A percentile compares a stretch with the other conserved stretches of the same genome.
Evolutionary conservation across 2,113 vertebrate genomes (phyloP).

Genomic region (Mirounga angustirostris): DNA sequence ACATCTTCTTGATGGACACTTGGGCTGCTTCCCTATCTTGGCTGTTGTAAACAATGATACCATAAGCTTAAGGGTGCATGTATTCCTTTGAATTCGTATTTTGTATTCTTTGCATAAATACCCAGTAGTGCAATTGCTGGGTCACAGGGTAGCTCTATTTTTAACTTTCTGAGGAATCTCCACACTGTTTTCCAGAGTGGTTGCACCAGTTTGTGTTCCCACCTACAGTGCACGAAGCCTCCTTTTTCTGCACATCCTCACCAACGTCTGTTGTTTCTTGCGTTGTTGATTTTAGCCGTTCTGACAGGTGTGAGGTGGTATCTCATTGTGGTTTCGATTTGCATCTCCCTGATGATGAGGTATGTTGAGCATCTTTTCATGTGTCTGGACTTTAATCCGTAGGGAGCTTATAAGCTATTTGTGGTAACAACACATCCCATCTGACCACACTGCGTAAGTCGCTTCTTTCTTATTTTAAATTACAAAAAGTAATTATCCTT

Average conservation of each 20-base stretch:
- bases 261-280: neutral
- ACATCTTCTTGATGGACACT: neutral
- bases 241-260: neutral
- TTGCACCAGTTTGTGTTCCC: neutral
- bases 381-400: neutral
- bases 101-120: neutral
- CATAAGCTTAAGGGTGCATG: neutral
- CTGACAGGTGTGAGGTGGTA: neutral
- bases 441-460: neutral
- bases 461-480: neutral
- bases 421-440: neutral
- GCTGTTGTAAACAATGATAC: neutral
- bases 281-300: neutral
- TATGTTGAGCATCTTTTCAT: neutral
- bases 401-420: neutral
- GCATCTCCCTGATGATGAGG: neutral
- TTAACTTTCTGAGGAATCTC: neutral
- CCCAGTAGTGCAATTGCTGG: neutral
- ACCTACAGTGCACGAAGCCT: rapidly evolving
- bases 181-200: neutral
- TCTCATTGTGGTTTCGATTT: neutral
- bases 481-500: neutral
- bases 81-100: neutral
- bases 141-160: neutral
- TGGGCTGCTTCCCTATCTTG: neutral